phyloP scores from a whole-genome alignment of 2,888 invertebrate genomes.

The Sarcophaga rosellei region DNA sequence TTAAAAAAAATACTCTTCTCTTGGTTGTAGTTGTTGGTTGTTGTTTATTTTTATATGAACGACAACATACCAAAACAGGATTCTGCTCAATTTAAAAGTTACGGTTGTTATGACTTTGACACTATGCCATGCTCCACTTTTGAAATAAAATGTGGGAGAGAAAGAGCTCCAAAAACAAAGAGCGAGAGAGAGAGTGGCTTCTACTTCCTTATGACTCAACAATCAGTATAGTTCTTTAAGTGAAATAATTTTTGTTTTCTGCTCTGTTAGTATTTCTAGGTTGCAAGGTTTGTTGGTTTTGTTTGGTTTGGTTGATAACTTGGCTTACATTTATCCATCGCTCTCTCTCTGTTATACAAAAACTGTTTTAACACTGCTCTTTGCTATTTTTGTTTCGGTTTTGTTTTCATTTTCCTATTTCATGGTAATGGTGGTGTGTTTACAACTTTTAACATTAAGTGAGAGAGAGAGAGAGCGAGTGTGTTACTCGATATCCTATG shows the following conservation, averaged over 20 bases:
- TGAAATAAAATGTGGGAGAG: too few relatives aligned
- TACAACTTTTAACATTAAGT: constrained; percentile 9
- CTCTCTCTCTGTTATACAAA: constrained; percentile 16
- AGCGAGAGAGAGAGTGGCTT: background rate
- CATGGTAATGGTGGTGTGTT: constrained; percentile 25
- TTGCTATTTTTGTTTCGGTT: constrained; percentile 32
- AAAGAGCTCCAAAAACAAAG: too few relatives aligned
- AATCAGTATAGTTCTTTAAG: background rate
- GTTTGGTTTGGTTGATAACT: constrained; percentile 49
- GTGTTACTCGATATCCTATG: background rate
- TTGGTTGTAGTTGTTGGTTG: background rate
- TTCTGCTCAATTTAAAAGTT: background rate
- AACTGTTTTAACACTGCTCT: background rate
- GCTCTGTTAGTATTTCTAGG: constrained; percentile 54
- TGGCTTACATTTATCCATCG: constrained; percentile 46
- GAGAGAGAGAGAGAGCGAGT: constrained; percentile 27
- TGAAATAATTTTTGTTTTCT: constrained; percentile 35
- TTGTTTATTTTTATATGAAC: background rate
- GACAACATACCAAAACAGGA: background rate
- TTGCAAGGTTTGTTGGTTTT: constrained; percentile 53
- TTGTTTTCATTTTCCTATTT: constrained; percentile 29
- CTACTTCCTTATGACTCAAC: constrained; percentile 64
- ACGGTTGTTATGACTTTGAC: constrained; percentile 59
- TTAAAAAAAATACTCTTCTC: too few relatives aligned
- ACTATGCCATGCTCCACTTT: constrained; percentile 66